phyloP scores from a whole-genome alignment of 2,113 vertebrate genomes.

The Poeciliopsis turrubarensis region DNA sequence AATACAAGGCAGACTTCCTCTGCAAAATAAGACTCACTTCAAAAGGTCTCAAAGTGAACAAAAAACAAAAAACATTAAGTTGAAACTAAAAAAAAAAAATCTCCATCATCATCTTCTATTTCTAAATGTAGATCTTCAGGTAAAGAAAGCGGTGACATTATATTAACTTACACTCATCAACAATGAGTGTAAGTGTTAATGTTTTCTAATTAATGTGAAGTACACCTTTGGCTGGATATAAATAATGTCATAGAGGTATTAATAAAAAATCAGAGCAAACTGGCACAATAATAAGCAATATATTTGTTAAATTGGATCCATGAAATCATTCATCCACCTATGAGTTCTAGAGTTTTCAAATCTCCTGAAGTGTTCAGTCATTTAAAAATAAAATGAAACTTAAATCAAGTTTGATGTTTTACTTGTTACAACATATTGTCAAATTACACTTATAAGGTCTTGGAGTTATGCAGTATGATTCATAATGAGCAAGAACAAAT shows the following conservation, averaged over 20 bases:
- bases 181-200: too few relatives aligned
- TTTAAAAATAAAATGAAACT: background rate
- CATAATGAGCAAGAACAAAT: background rate
- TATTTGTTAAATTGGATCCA: background rate
- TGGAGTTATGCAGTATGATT: background rate
- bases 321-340: background rate
- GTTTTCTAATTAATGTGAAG: too few relatives aligned
- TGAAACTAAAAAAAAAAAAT: background rate
- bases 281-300: background rate
- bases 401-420: background rate
- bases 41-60: constrained; percentile 29
- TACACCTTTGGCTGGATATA: background rate
- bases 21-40: background rate
- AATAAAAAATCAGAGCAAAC: background rate
- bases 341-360: background rate
- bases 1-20: constrained; percentile 14
- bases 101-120: background rate
- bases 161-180: too few relatives aligned
- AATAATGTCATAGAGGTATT: background rate
- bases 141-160: background rate
- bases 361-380: background rate
- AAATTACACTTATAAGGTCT: background rate
- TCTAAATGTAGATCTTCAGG: background rate
- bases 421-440: background rate
- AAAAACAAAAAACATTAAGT: background rate